These are phyloP conservation scores for Sinocyclocheilus maitianheensis DNA, from an alignment of 2,113 vertebrate species.

Conservation along the genomic window DNA sequence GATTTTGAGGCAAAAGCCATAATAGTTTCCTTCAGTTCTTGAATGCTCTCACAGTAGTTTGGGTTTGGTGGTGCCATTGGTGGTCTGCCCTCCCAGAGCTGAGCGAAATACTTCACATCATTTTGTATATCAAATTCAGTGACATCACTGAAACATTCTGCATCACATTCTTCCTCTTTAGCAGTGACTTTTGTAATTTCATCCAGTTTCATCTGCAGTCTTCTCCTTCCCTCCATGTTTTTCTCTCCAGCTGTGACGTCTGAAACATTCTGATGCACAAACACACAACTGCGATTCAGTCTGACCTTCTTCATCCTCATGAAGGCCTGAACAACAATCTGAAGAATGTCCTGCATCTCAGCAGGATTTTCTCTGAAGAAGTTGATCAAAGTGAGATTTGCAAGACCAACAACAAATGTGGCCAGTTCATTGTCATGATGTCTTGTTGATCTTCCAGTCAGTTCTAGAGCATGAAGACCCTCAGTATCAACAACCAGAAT, in stretches of 20 bases:
- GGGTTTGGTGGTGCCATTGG: slow-evolving; percentile 62
- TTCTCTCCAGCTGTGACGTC: too few relatives aligned
- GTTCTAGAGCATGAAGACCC: neutral
- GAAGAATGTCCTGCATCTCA: neutral
- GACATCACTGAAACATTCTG: slow-evolving; percentile 62
- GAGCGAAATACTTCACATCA: slow-evolving; percentile 58
- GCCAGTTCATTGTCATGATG: neutral
- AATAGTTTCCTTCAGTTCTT: slow-evolving; percentile 28
- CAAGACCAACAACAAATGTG: neutral
- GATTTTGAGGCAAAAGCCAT: slow-evolving; percentile 7
- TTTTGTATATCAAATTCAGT: slow-evolving; percentile 54
- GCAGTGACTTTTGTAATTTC: slow-evolving; percentile 66
- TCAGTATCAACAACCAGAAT: neutral
- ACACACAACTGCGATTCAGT: too few relatives aligned
- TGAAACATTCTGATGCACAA: too few relatives aligned
- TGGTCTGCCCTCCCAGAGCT: slow-evolving; percentile 46
- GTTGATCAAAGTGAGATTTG: neutral
- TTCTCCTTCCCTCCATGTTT: slow-evolving; percentile 53
- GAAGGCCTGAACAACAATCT: too few relatives aligned
- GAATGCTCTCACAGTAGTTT: slow-evolving; percentile 48
- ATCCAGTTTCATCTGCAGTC: slow-evolving; percentile 37
- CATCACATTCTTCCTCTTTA: slow-evolving; percentile 63
- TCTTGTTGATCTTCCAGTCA: neutral
- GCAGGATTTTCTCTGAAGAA: slow-evolving; percentile 56
- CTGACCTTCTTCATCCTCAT: too few relatives aligned